Conservation (phyloP, 2,113 vertebrate genomes). For the Phalacrocorax brasilianus region DNA sequence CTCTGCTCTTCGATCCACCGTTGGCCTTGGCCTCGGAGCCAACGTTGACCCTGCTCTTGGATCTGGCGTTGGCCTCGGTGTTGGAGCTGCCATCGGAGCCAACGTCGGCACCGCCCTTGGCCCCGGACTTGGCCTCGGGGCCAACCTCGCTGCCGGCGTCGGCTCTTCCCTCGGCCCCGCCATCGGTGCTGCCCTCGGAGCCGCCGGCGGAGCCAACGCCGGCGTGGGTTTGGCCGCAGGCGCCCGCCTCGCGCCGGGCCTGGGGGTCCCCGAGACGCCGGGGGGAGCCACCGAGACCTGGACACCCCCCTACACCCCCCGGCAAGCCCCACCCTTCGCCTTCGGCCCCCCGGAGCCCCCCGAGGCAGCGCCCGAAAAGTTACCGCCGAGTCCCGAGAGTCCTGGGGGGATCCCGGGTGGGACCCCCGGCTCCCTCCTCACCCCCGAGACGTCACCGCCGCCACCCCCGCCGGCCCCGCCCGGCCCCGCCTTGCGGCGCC, state of each 20-base stretch:
- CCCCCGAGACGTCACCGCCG: too few species aligned
- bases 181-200: neutral
- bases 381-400: too few species aligned
- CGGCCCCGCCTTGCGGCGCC: too few species aligned
- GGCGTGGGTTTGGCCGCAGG: fast-evolving
- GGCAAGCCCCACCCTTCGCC: neutral
- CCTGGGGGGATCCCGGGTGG: too few species aligned
- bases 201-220: neutral
- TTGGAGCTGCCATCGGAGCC: neutral
- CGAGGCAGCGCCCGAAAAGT: too few species aligned
- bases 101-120: neutral
- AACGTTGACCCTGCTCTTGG: neutral
- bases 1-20: neutral
- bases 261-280: neutral
- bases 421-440: too few species aligned
- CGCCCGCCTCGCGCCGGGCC: neutral
- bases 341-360: neutral
- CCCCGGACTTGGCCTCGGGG: neutral
- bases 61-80: neutral
- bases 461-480: neutral
- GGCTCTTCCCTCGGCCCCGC: neutral
- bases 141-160: neutral
- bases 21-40: neutral
- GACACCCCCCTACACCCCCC: neutral
- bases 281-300: neutral